Base-by-base conservation (phyloP, 2,797 vertebrate species). In the Poecilia gillii region DNA sequence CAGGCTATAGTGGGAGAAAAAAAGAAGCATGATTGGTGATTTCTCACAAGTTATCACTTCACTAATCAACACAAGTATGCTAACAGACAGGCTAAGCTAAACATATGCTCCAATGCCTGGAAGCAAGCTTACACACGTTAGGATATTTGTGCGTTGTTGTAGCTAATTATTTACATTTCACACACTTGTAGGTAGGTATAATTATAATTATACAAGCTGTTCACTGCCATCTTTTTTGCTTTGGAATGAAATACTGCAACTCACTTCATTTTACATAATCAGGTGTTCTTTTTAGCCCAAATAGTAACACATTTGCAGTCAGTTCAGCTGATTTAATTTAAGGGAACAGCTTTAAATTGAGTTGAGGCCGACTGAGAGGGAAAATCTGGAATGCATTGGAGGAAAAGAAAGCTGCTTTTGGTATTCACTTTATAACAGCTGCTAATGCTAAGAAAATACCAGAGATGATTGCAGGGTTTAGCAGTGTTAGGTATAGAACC, bases 131-230 rank as follows among this genome's bases (percentile, higher is more conserved):
- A 31, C 33, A 75, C 49, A 28, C 45, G 36, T 77, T 71, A 14
- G 31, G 39, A 70, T 77, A 72, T 72, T 46, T 81, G 25, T 73
- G 43, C 23, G 36, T 39, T 43, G 68, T 72, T 18, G 5, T 72
- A 80, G 59, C 23, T 53, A 66, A 80, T 72, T 76, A 77, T 81
- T 75, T 79, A 77, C 20, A 76, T 81, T 55, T 81, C 4, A 59
- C 31, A 68, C 49, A 41, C 33, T 51, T 51, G 53, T 53, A 53
- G 6, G 25, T 72, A 76, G 49, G 49, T 51, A 51, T 74, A 71
- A 66, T 76, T 53, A 68, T 20, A 57, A 49, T 79, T 45, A 33
- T 43, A 31, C 25, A 47, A 20, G 53, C 55, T 33, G n/a, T 20
- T 36, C 31, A 41, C 8, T 28, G 11, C 18, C 31, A 59, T 43